These are phyloP conservation scores for Microcebus ravelobensis DNA, from an alignment of 2,113 vertebrate species.

Conservation along the genomic window DNA sequence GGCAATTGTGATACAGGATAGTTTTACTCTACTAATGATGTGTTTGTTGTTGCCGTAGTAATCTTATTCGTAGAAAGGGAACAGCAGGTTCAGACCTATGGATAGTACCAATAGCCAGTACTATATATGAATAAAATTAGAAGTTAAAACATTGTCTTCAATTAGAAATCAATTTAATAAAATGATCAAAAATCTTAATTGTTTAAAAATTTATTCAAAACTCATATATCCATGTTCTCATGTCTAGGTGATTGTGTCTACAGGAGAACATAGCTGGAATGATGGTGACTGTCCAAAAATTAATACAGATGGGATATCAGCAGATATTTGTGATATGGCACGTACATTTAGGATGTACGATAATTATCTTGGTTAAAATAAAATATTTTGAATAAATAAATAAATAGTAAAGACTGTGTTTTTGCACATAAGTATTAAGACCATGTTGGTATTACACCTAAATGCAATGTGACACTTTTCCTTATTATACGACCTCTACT, in stretches of 20 bases:
- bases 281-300: background rate
- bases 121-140: background rate
- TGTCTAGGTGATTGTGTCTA: background rate
- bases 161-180: background rate
- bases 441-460: background rate
- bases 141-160: background rate
- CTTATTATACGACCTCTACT: background rate
- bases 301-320: background rate
- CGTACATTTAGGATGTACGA: background rate
- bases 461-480: background rate
- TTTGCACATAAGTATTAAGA: background rate
- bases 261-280: background rate
- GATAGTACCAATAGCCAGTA: background rate
- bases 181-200: background rate
- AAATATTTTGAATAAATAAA: background rate
- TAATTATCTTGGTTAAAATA: background rate
- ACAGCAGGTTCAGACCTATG: background rate
- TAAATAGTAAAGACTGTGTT: background rate
- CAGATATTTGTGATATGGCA: background rate
- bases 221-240: background rate
- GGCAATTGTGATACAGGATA: background rate
- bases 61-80: background rate
- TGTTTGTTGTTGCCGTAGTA: background rate
- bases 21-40: background rate
- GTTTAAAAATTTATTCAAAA: background rate